Conservation (phyloP, 2,113 vertebrate species). For the Dasyornis broadbenti region DNA sequence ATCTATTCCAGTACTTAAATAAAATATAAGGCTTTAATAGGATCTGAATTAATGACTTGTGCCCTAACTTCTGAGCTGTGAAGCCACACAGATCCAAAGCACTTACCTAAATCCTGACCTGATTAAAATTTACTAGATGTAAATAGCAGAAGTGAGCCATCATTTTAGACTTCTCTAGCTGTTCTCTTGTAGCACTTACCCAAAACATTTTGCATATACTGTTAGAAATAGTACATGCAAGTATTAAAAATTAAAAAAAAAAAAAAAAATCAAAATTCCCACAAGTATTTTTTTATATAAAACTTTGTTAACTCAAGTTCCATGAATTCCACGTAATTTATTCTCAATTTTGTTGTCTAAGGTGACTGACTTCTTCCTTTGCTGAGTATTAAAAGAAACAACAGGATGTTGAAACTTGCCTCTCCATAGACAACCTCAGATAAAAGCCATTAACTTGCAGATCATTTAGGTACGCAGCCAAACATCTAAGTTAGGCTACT, state of each 20-base stretch:
- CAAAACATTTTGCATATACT: not conserved
- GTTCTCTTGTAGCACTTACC: not conserved
- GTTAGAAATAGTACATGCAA: not conserved
- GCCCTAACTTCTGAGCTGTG: not conserved
- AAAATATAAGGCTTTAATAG: conserved; percentile 38
- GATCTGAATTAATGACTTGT: conserved; percentile 23
- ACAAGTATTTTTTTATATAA: not conserved
- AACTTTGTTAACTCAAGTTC: not conserved
- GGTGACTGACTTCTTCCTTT: not conserved
- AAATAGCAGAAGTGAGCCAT: not conserved
- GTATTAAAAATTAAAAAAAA: not conserved
- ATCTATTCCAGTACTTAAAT: conserved; percentile 16
- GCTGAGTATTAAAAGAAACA: not conserved
- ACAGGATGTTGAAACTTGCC: not conserved
- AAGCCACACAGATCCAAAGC: not conserved
- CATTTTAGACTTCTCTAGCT: not conserved
- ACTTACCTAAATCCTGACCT: conserved; percentile 21
- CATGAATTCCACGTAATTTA: not conserved
- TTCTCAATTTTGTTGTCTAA: not conserved
- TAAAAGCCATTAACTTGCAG: not conserved
- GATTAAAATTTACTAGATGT: conserved; percentile 5
- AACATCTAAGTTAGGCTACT: not conserved
- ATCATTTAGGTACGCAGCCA: not conserved
- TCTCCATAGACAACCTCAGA: not conserved
- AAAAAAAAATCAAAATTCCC: not conserved